Base-by-base conservation (phyloP, 2,113 vertebrate species). In the Oryzias woworae region DNA sequence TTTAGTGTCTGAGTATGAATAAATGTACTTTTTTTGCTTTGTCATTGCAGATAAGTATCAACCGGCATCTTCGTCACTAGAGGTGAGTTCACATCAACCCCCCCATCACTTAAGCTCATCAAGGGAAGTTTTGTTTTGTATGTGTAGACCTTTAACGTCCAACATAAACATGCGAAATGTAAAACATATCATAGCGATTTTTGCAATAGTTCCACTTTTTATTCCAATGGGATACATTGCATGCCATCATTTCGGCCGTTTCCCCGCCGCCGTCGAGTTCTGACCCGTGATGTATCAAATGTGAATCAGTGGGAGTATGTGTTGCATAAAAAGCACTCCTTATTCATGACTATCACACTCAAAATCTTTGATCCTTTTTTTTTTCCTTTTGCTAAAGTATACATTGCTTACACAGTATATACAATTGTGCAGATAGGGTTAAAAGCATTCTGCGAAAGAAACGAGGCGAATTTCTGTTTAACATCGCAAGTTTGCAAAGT, bases 51-150 rank as follows among this genome's bases (percentile, higher is more conserved):
- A 92, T 90, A 92, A 91, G 91, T 89, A 88, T 3, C 77, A 60
- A 69, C 86, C 89, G 42, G 77, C 78, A 13, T 90, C 91, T 80
- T 91, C 94, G 52, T 93, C 95, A 86, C 85, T 92, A 73, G 92
- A 97, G 96, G 96, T 98, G 92, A 96, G 95, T 90, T 64, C 42
- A 52, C 28, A 31, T 60, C 22, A 26, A 18, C 10, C 36, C 7
- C 36, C 10, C 36, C 36, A 10, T 36, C 7, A 12, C 36, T 10
- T 12, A 8, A 36, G 31, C 2, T 36, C 31, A 10, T 10, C 10
- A 36, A 10, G 8, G 31, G 7, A 36, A 36, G 26, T 26, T 26
- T 42, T 3, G 14, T 16, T 53, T 12, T 3, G 0, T 28, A n/a
- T 61, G 18, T 48, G 49, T 13, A 24, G 10, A 44, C n/a, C 36